phyloP scores from a whole-genome alignment of 2,113 vertebrate species.

The Pseudorasbora parva region DNA sequence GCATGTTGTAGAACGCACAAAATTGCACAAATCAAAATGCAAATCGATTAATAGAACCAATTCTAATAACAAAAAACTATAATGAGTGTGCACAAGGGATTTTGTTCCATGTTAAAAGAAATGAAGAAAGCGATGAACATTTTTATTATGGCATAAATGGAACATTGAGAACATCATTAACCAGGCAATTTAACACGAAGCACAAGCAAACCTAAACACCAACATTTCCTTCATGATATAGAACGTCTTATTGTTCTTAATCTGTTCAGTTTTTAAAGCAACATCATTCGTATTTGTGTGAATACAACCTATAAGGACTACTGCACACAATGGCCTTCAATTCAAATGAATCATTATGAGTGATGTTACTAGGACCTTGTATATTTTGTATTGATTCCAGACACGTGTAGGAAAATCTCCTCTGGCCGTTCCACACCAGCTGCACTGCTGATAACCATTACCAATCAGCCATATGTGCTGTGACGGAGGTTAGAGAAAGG shows the following conservation, averaged over 20 bases:
- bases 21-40: slow-evolving; percentile 28
- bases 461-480: slow-evolving; percentile 45
- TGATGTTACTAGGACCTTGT: not conserved
- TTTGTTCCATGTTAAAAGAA: slow-evolving; percentile 8
- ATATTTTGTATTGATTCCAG: slow-evolving; percentile 22
- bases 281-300: too few species aligned
- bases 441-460: slow-evolving; percentile 32
- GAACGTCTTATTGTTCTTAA: not conserved
- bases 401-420: slow-evolving; percentile 42
- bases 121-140: not conserved
- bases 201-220: not conserved
- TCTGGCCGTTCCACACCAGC: slow-evolving; percentile 27
- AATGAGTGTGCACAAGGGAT: not conserved
- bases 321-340: not conserved
- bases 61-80: slow-evolving; percentile 10
- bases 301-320: not conserved
- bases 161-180: slow-evolving; percentile 10
- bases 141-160: not conserved
- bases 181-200: not conserved
- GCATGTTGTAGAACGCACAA: slow-evolving; percentile 14
- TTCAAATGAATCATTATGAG: not conserved
- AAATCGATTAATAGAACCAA: slow-evolving; percentile 1
- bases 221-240: not conserved
- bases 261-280: not conserved
- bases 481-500: not conserved